These are phyloP conservation scores for Himalopsyche tibetana DNA, from an alignment of 2,888 invertebrate genomes.

Conservation along the genomic window DNA sequence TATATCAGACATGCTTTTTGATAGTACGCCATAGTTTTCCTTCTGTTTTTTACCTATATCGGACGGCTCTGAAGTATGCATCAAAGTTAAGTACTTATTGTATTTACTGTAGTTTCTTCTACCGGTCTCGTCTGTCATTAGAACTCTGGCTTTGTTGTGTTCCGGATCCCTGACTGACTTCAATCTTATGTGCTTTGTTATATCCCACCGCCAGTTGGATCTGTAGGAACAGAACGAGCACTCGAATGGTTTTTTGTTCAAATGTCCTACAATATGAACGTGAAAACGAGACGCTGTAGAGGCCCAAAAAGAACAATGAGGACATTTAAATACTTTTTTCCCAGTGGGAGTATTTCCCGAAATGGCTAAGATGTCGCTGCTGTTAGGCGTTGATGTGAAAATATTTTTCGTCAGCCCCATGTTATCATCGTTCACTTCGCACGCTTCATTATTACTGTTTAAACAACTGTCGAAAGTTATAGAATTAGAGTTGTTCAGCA, in stretches of 20 bases:
- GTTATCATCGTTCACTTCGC: conserved; percentile 69
- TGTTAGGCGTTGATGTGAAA: conserved; percentile 68
- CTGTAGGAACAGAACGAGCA: conserved; percentile 95
- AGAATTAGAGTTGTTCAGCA: conserved; percentile 70
- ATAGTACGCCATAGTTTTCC: conserved; percentile 48
- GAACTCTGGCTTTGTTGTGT: conserved; percentile 87
- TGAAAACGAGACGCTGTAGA: conserved; percentile 95
- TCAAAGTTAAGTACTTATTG: conserved; percentile 89
- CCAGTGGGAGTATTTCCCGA: conserved; percentile 76
- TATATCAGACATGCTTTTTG: conserved; percentile 49
- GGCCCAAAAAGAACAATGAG: conserved; percentile 94
- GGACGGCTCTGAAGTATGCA: conserved; percentile 68
- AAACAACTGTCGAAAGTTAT: conserved; percentile 50
- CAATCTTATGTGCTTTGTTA: conserved; percentile 95
- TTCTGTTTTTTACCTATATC: conserved; percentile 49
- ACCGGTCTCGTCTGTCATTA: conserved; percentile 95
- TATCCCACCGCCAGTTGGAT: conserved; percentile 98
- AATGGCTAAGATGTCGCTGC: conserved; percentile 79
- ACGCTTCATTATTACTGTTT: conserved; percentile 41
- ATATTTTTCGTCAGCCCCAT: conserved; percentile 71
- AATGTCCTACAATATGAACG: conserved; percentile 94
- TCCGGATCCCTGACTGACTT: conserved; percentile 90
- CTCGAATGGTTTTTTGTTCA: conserved; percentile 95
- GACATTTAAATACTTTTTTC: conserved; percentile 92
- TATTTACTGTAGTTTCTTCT: conserved; percentile 94